Conservation (phyloP, 2,888 invertebrate genomes). For the Lacanobia wlatinum region DNA sequence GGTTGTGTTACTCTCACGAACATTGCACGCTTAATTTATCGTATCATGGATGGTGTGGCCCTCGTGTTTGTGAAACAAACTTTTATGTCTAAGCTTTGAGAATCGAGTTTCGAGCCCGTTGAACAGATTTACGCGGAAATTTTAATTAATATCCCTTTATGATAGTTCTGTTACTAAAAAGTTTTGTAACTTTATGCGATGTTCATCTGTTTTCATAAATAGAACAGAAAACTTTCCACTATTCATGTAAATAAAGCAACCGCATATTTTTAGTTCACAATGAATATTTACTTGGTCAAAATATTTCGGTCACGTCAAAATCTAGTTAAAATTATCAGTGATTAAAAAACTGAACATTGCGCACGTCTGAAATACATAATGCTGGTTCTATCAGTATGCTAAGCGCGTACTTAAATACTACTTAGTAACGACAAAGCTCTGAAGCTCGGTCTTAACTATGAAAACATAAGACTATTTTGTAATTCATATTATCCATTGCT, state of each 20-base stretch:
- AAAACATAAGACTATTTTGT: constrained; percentile 39
- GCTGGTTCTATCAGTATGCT: constrained; percentile 40
- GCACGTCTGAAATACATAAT: constrained; percentile 41
- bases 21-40: constrained; percentile 29
- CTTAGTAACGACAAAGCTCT: constrained; percentile 32
- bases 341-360: constrained; percentile 33
- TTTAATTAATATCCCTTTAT: neutral
- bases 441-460: constrained; percentile 28
- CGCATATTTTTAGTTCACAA: neutral
- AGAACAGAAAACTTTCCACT: constrained; percentile 12
- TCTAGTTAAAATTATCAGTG: constrained; percentile 36
- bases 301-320: constrained; percentile 44
- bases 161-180: constrained; percentile 12
- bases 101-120: constrained; percentile 12
- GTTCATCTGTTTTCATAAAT: constrained; percentile 20
- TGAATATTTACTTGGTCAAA: neutral
- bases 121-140: constrained; percentile 26
- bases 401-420: constrained; percentile 26
- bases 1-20: constrained; percentile 29
- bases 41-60: constrained; percentile 7
- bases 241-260: constrained; percentile 11
- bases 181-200: constrained; percentile 9
- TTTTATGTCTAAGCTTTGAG: constrained; percentile 19
- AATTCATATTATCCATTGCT: constrained; percentile 35
- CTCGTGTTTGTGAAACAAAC: constrained; percentile 40